Percentiles rank a stretch among this genome's conserved stretches.
These are phyloP conservation scores for Andrena minutula DNA, from an alignment of 2,888 invertebrate genomes.

Conservation along the genomic window DNA sequence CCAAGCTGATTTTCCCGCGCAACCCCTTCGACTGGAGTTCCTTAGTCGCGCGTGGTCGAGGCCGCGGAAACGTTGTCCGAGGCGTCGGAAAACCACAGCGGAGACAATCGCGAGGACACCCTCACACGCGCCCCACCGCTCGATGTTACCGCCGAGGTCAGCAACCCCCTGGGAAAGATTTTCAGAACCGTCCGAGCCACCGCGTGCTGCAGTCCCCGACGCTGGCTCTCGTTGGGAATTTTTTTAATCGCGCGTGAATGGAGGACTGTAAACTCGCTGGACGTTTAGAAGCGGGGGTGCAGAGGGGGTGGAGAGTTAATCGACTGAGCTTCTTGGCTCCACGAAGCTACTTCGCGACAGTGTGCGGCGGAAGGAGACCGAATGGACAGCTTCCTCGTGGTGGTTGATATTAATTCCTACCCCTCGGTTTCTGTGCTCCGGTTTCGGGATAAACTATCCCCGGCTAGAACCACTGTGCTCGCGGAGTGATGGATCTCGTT, in stretches of 20 bases:
- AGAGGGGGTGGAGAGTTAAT: conserved; percentile 9
- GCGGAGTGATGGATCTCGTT: background rate
- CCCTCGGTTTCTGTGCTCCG: background rate
- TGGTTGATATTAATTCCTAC: background rate
- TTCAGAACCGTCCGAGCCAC: background rate
- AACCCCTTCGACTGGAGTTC: conserved; percentile 15
- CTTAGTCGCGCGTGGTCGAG: conserved; percentile 20
- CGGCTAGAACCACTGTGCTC: no score
- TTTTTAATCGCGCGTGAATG: background rate
- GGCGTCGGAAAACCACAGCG: background rate
- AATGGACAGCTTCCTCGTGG: conserved; percentile 2
- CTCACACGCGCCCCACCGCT: background rate
- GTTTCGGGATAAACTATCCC: background rate
- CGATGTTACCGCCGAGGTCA: background rate
- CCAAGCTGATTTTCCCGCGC: conserved; percentile 46
- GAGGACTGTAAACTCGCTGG: background rate
- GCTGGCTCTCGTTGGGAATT: background rate
- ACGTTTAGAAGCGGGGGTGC: background rate
- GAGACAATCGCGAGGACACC: background rate
- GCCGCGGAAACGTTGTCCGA: background rate
- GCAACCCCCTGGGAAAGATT: background rate
- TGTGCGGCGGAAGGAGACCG: conserved; percentile 5
- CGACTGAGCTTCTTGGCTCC: background rate
- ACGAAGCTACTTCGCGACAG: conserved; percentile 1
- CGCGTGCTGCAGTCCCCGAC: no score